These are phyloP conservation scores for Phataginus tricuspis DNA, from an alignment of 2,797 vertebrate genomes.

Conservation along the genomic window DNA sequence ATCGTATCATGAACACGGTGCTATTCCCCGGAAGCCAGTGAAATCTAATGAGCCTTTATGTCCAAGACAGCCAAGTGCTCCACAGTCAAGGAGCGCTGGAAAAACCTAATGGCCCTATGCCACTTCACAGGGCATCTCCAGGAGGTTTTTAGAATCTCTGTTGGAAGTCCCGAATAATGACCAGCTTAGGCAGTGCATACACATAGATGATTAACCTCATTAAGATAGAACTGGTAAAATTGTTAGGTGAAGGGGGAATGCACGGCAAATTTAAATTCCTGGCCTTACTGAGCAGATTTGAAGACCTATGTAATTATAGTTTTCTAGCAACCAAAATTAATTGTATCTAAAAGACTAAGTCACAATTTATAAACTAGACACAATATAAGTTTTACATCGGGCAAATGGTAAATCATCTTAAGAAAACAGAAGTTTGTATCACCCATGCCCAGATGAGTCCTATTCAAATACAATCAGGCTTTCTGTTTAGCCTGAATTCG, in stretches of 20 bases:
- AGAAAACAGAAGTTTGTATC: neutral
- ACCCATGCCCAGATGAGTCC: neutral
- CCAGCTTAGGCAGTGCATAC: neutral
- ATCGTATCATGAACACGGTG: accelerated
- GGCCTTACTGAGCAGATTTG: neutral
- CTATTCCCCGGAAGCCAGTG: neutral
- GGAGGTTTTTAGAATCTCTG: neutral
- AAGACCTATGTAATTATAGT: neutral
- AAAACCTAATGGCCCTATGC: neutral
- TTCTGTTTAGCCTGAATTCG: neutral
- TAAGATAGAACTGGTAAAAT: neutral
- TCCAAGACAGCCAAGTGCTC: neutral
- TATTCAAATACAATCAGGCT: neutral
- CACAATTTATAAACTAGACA: neutral
- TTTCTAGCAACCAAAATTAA: neutral
- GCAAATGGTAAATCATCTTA: neutral
- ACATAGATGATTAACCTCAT: neutral
- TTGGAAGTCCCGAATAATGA: neutral
- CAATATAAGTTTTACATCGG: neutral
- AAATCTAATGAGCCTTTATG: neutral
- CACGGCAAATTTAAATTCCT: neutral
- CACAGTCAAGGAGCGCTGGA: neutral
- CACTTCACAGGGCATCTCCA: neutral
- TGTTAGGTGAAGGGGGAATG: neutral
- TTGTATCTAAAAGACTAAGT: neutral